Base-by-base conservation (phyloP, 2,797 vertebrate species). In the Coccyzus lansbergi region DNA sequence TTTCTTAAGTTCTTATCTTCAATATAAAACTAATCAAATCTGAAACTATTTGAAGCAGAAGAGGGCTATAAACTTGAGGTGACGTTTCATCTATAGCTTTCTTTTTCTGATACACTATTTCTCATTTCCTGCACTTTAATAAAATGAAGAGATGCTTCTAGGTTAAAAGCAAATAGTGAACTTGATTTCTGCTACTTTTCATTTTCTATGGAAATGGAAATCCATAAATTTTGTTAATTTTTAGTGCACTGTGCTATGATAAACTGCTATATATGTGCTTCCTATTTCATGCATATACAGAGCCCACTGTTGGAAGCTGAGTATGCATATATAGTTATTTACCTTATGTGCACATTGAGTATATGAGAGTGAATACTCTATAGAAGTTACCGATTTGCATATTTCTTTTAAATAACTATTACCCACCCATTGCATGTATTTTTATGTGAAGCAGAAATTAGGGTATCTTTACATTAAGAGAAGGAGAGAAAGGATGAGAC, bases 1-100 rank as follows among this genome's bases (percentile, higher is more conserved):
- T 93, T 91, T 92, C 88, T 95, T 86, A 85, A 92, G 84, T 94
- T 92, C 89, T 96, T 94, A 88, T 89, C 55, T 90, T 85, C 63
- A 94, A 87, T 96, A 92, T 94, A 92, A 90, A 95, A 72, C 58
- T 89, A 94, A 95, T 92, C 81, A 93, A 91, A 82, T 90, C 86
- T 77, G 55, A 83, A 90, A 91, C 79, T 93, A 74, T 77, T 87
- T 83, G 84, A 92, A 71, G 58, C 22, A 70, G 84, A 79, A 86
- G 63, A 63, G 55, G 36, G 24, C 89, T 94, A n/a, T 91, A 86
- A 94, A 81, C 51, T 78, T 76, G 79, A 84, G 75, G 40, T 89
- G 34, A 52, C 79, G 40, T 86, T 87, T 93, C 72, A 40, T 83
- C 72, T 88, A 15, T 31, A 81, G 31, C 44, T 75, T 86, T 53